These are phyloP conservation scores for Pharmacophagus antenor DNA, from an alignment of 2,888 invertebrate genomes.

Conservation along the genomic window DNA sequence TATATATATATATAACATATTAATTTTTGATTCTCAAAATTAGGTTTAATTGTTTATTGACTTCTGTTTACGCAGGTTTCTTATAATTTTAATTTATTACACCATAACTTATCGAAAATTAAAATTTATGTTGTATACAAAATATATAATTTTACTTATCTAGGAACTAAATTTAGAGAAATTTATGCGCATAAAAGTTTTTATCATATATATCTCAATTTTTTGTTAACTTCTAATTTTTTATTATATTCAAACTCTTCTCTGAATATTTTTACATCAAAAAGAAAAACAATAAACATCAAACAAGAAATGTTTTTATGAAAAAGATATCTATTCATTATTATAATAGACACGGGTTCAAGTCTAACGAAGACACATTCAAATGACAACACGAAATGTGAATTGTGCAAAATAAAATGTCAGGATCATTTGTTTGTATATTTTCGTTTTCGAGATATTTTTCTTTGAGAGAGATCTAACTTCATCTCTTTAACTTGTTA, in stretches of 20 bases:
- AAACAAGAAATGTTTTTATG: not conserved
- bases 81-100: too few relatives aligned
- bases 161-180: too few relatives aligned
- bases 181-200: too few relatives aligned
- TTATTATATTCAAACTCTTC: not conserved
- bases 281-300: not conserved
- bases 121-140: too few relatives aligned
- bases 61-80: too few relatives aligned
- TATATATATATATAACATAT: too few relatives aligned
- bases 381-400: conserved; percentile 9
- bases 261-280: not conserved
- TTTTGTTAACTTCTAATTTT: too few relatives aligned
- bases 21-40: too few relatives aligned
- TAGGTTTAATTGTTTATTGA: too few relatives aligned
- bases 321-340: not conserved
- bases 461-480: not conserved
- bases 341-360: conserved; percentile 1
- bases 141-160: too few relatives aligned
- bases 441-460: not conserved
- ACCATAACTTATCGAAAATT: too few relatives aligned
- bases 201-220: too few relatives aligned
- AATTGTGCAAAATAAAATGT: conserved; percentile 10
- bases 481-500: not conserved
- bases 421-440: not conserved
- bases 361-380: conserved; percentile 7